These are phyloP conservation scores for Trachelipus rathkii DNA, from an alignment of 1,140 invertebrate genomes.

Conservation along the genomic window DNA sequence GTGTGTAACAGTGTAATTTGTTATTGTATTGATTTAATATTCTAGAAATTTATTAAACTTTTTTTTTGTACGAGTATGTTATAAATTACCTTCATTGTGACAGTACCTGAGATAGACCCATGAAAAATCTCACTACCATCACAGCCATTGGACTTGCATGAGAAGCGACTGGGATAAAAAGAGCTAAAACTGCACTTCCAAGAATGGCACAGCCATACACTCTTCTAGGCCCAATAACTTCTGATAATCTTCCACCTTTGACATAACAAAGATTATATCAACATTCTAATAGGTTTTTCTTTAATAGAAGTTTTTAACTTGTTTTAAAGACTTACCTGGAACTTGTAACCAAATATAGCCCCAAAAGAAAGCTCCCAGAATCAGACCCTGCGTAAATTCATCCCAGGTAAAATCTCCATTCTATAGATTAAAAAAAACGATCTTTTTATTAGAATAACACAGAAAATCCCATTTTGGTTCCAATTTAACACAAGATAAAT, in stretches of 20 bases:
- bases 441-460: too few species aligned
- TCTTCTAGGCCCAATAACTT: conserved; percentile 34
- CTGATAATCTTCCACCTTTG: conserved; percentile 50
- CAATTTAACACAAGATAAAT: too few species aligned
- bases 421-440: too few species aligned
- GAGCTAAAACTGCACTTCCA: conserved; percentile 46
- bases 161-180: conserved; percentile 38
- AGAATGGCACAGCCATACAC: conserved; percentile 49
- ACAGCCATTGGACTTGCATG: conserved; percentile 24
- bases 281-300: too few species aligned
- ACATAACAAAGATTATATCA: too few species aligned
- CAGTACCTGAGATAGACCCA: conserved; percentile 40
- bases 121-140: conserved; percentile 38
- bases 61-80: too few species aligned
- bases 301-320: too few species aligned
- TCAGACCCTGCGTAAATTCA: conserved; percentile 48
- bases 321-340: conserved; percentile 49
- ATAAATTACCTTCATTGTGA: too few species aligned
- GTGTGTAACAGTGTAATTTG: too few species aligned
- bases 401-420: conserved; percentile 39
- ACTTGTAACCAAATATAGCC: conserved; percentile 54
- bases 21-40: too few species aligned
- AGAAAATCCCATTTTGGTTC: too few species aligned
- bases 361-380: conserved; percentile 52
- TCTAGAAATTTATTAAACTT: too few species aligned